Percentiles rank a stretch among this genome's conserved stretches.
phyloP scores from a whole-genome alignment of 2,888 invertebrate species.

The Caenorhabditis wallacei region DNA sequence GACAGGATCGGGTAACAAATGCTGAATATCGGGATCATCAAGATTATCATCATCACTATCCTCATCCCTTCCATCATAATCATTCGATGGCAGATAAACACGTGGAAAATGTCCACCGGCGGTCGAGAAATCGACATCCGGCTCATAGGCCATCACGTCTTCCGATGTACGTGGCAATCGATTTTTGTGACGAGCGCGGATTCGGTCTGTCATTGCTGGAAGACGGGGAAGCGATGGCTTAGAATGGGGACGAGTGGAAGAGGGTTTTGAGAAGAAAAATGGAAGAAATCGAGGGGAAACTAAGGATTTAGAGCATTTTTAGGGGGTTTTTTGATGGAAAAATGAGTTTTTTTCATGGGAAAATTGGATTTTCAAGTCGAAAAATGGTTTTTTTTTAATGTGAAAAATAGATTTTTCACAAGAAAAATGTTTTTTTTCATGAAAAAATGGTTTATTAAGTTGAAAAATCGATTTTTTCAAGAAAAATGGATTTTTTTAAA shows the following conservation, averaged over 20 bases:
- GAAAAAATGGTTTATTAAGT: background rate
- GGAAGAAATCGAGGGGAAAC: too few species aligned
- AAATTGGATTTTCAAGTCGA: background rate
- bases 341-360: background rate
- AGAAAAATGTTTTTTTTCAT: background rate
- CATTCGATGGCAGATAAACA: constrained; percentile 51
- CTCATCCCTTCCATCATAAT: constrained; percentile 59
- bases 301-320: background rate
- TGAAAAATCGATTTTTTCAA: too few species aligned
- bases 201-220: constrained; percentile 69
- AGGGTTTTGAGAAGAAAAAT: background rate
- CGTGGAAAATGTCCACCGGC: constrained; percentile 73
- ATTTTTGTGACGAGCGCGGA: constrained; percentile 68
- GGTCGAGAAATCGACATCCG: constrained; percentile 76
- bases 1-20: constrained; percentile 63
- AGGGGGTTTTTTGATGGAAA: too few species aligned
- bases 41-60: constrained; percentile 44
- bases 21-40: constrained; percentile 20
- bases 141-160: constrained; percentile 81
- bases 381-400: too few species aligned
- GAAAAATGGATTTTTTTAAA: background rate
- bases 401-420: too few species aligned
- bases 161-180: constrained; percentile 74
- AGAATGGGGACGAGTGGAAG: too few species aligned
- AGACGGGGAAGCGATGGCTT: background rate